Percentiles rank a stretch among this genome's conserved stretches.
These are phyloP conservation scores for Lithophane ornitopus DNA, from an alignment of 2,888 invertebrate genomes.

Conservation along the genomic window DNA sequence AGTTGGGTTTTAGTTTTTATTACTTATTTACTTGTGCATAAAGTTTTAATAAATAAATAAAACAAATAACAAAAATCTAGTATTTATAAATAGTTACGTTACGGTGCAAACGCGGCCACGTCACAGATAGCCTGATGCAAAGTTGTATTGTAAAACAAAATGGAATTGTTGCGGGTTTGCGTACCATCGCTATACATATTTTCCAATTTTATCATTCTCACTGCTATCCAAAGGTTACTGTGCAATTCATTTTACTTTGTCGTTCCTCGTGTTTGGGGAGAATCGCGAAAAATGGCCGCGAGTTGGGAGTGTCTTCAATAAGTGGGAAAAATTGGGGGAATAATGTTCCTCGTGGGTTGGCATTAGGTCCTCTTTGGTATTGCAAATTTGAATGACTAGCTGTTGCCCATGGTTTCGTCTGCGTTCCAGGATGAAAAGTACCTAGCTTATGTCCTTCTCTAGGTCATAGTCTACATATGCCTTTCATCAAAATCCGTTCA, in stretches of 20 bases:
- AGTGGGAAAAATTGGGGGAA: conserved; percentile 17
- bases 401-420: no score
- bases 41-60: no score
- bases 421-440: no score
- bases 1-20: no score
- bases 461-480: no score
- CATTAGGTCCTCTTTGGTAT: background rate
- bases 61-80: no score
- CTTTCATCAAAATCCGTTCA: no score
- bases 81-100: background rate
- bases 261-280: conserved; percentile 26
- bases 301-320: conserved; percentile 5
- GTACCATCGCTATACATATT: conserved; percentile 70
- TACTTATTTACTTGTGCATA: no score
- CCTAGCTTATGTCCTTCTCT: no score
- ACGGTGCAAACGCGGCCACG: conserved; percentile 64
- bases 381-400: background rate
- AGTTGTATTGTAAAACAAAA: conserved; percentile 74
- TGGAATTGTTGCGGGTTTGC: conserved; percentile 71
- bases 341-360: conserved; percentile 14
- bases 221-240: conserved; percentile 62
- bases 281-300: conserved; percentile 38
- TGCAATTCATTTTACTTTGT: conserved; percentile 65
- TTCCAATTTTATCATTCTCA: conserved; percentile 74
- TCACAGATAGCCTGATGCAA: conserved; percentile 65